Evolutionary conservation across 1,140 invertebrate genomes (phyloP), one percentile per base, ranked within the genome.

Genomic region (Conus betulinus): DNA sequence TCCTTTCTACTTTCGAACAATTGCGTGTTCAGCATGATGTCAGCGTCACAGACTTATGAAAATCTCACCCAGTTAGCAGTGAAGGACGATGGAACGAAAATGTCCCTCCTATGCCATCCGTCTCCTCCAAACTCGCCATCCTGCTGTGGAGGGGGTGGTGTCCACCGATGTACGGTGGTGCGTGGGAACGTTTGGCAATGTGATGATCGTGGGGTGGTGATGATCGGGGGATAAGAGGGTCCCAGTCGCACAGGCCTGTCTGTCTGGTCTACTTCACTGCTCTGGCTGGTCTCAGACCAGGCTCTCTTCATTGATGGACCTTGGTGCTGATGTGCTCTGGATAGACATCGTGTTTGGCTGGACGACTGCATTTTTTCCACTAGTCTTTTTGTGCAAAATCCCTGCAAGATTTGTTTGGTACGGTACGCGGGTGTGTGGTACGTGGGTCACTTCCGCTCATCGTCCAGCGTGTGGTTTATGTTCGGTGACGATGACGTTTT

Each of bases 401-500:
- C 57, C 52, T 8, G n/a, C n/a, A n/a, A 55, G 55, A 15, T 83
- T 53, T 53, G 8, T 83, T 0, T 53, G 20, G 5, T 83, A 83
- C 82, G n/a, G n/a, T n/a, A n/a, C n/a, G n/a, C n/a, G n/a, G n/a
- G n/a, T n/a, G n/a, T n/a, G n/a, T n/a, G n/a, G n/a, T n/a, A n/a
- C n/a, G n/a, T n/a, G n/a, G n/a, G 55, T 20, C 20, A 55, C 20
- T 20, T 53, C 52, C 51, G 82, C n/a, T 57, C 20, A 83, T n/a
- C 57, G 52, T 83, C n/a, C 82, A 25, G 82, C 82, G n/a, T n/a
- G 10, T 83, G 82, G 82, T 57, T 83, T 53, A 53, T 71, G n/a
- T n/a, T n/a, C n/a, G 20, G 67, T 71, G 67, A 20, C 67, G 11
- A 71, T 71, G 67, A 71, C 67, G 67, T n/a, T n/a, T 71, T 17